Evolutionary conservation across 2,113 vertebrate genomes (phyloP).

Genomic region (Phrynosoma blainvillii): DNA sequence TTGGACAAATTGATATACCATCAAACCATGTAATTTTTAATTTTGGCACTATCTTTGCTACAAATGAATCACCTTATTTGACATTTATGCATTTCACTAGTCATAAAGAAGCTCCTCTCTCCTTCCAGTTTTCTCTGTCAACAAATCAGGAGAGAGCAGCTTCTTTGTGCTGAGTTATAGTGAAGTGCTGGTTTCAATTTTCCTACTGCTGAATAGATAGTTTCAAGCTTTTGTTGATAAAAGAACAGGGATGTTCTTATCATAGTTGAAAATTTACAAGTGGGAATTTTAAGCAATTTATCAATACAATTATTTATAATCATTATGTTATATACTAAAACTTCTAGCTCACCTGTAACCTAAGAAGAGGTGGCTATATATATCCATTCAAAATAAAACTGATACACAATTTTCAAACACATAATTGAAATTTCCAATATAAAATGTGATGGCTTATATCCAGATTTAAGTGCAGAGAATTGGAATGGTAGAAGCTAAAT

Average conservation of each 20-base stretch:
- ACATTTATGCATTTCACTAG: neutral
- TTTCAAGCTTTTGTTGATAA: neutral
- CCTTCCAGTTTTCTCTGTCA: neutral
- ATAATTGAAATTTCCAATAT: neutral
- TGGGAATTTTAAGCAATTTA: neutral
- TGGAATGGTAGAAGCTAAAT: neutral
- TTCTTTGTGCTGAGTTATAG: neutral
- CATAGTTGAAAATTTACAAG: neutral
- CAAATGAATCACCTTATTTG: neutral
- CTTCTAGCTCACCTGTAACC: neutral
- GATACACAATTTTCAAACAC: neutral
- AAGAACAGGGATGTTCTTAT: neutral
- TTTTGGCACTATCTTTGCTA: neutral
- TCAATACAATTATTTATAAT: neutral
- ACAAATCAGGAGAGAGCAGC: neutral
- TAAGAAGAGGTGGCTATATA: neutral
- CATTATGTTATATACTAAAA: neutral
- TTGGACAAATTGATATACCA: neutral
- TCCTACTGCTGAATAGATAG: neutral
- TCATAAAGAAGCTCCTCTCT: neutral
- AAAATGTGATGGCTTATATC: neutral
- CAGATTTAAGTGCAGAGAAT: neutral
- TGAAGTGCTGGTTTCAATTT: neutral
- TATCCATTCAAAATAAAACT: neutral
- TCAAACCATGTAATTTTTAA: conserved; percentile 7